Evolutionary conservation across 2,888 invertebrate genomes (phyloP).

Genomic region (Erebia aethiops): DNA sequence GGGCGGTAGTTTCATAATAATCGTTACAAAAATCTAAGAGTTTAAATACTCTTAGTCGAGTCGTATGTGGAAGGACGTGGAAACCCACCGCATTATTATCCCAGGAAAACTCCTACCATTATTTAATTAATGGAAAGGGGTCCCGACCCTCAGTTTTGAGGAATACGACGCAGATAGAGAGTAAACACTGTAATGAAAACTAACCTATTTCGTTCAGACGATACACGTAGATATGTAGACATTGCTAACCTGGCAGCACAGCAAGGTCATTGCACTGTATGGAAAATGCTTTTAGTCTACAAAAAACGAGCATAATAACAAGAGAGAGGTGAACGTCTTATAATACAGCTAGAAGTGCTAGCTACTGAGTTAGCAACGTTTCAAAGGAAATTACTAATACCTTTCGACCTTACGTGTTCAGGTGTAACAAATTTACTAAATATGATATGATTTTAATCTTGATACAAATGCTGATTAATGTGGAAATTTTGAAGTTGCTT

Average conservation of each 20-base stretch:
- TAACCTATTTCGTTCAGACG: no score
- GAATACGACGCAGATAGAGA: no score
- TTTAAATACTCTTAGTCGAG: no score
- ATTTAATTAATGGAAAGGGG: no score
- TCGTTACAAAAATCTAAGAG: no score
- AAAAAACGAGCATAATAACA: conserved; percentile 20
- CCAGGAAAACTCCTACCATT: no score
- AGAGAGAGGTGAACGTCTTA: conserved; percentile 18
- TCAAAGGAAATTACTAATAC: conserved; percentile 27
- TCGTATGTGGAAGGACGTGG: no score
- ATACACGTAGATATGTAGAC: background rate
- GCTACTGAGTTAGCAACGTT: conserved; percentile 8
- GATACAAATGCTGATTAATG: conserved; percentile 24
- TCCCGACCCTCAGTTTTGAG: no score
- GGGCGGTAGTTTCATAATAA: no score
- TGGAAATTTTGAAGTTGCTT: background rate
- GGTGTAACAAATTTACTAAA: conserved; percentile 19
- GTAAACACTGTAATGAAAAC: no score
- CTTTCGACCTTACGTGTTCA: conserved; percentile 31
- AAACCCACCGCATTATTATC: no score
- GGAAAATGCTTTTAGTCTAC: conserved; percentile 23
- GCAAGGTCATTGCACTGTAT: conserved; percentile 17
- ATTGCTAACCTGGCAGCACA: background rate
- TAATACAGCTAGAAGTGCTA: background rate
- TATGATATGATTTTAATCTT: conserved; percentile 30